Base-by-base conservation (phyloP, 1,140 invertebrate species). In the Cydia splendana region DNA sequence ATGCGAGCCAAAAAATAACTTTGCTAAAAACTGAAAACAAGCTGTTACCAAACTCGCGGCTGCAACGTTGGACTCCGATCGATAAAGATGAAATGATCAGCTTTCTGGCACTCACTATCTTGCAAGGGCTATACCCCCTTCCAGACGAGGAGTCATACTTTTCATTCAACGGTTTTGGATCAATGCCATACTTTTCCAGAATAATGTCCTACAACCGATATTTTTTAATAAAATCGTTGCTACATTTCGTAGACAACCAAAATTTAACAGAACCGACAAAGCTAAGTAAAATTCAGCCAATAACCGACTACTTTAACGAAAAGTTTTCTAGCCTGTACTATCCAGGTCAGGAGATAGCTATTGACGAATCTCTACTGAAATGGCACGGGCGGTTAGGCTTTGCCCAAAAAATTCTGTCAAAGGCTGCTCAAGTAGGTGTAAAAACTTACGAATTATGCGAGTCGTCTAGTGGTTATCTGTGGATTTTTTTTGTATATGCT, bases 391-490 rank as follows among this genome's bases (percentile, higher is more conserved):
- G 78, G 65, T 34, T 80, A 45, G 51, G 45, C 12, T 80, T 81
- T 62, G 78, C 78, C 15, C 77, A 82, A 75, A 82, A 83, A 76
- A 79, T 78, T 78, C 20, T 74, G 2, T 34, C 80, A 34, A 81
- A 83, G 48, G 78, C 82, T 12, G 77, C 78, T 12, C 74, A 78
- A 76, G 79, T 80, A 48, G 79, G 77, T 10, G 71, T 80, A 15
- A 82, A 82, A 53, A 78, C 81, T 20, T 82, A 80, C 28, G 77
- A 80, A 30, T 28, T 80, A 4, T 77, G 77, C 38, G 79, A 82
- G 20, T 78, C 76, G n/a, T 78, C 78, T 3, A 77, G 15, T 77
- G 77, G 77, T 2, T 79, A 82, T 75, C 69, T 77, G 10, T 80
- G 79, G 78, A 67, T 75, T 20, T 76, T 82, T 51, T 75, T 75